Base-by-base conservation (phyloP, 2,797 vertebrate species). In the Avahi laniger region DNA sequence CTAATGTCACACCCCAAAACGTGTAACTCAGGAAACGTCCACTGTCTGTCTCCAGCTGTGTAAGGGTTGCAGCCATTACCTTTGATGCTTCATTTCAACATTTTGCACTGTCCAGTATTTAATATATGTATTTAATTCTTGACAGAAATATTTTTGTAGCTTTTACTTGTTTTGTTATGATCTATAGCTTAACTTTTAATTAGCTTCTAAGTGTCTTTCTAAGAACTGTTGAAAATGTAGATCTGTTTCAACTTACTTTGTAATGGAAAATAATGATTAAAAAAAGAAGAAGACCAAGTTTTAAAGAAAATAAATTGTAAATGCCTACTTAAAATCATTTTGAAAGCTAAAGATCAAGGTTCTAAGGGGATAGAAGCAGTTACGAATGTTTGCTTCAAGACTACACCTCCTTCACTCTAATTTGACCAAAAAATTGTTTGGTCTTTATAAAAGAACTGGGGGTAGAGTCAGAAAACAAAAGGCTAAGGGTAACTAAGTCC, bases 1-100 rank as follows among this genome's bases (percentile, higher is more conserved):
- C 98, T 70, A 95, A 95, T 95, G 98, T 97, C 46, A 63, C 46
- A 96, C 98, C 89, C 98, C 98, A 98, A 98, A 97, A 97, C 93
- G 97, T 97, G 97, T 98, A 96, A 99, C 99, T 99, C 99, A 99
- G 99, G 99, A 99, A 99, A 98, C 97, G 83, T 75, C 98, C 95
- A 89, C 95, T 90, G 50, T 93, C 80, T 96, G 0, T 97, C 86
- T 95, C 79, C 98, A 98, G 80, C 96, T 97, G 91, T 98, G 97
- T 97, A 97, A 97, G 98, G 97, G 98, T 98, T 98, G 96, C 97
- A 98, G 98, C 98, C 98, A 96, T 98, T 98, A 93, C 97, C 98
- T 97, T 94, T 1, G 96, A 97, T 91, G 98, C 98, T 98, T 99
- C 98, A 98, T 98, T 98, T 99, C 98, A 98, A 90, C 96, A 28